Conservation (phyloP, 2,888 invertebrate species). For the Conus canariensis region DNA sequence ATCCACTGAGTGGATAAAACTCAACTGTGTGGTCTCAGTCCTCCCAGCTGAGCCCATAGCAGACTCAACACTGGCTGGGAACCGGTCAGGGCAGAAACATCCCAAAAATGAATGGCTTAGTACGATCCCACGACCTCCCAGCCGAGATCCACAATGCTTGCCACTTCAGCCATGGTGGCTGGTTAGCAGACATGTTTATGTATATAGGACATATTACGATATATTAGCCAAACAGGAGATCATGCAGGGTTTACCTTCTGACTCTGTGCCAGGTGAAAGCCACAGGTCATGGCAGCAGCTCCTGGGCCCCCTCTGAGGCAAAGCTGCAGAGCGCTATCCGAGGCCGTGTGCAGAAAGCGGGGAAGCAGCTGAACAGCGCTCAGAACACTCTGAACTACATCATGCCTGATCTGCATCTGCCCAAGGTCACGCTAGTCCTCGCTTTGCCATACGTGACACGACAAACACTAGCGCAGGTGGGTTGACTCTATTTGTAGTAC, state of each 20-base stretch:
- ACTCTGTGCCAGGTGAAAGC: background rate
- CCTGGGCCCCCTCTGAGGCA: background rate
- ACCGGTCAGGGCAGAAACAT: no score
- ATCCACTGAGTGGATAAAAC: no score
- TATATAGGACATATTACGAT: no score
- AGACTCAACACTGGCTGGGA: no score
- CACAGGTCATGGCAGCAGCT: background rate
- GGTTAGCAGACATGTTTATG: no score
- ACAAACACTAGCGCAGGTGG: background rate
- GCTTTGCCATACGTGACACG: constrained; percentile 16
- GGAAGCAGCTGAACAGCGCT: background rate
- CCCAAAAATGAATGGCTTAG: no score
- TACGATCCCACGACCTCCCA: no score
- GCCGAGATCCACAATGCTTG: no score
- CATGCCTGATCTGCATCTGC: constrained; percentile 10
- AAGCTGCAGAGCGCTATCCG: background rate
- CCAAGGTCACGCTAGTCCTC: background rate
- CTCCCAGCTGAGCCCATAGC: no score
- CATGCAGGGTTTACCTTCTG: background rate
- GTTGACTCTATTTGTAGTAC: background rate
- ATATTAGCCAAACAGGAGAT: no score
- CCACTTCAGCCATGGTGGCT: no score
- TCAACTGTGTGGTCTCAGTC: no score
- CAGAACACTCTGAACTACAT: constrained; percentile 1
- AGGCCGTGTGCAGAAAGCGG: background rate